Percentiles rank a stretch among this genome's conserved stretches.
Evolutionary conservation across 2,888 invertebrate genomes (phyloP).

Genomic region (Phalera bucephala): DNA sequence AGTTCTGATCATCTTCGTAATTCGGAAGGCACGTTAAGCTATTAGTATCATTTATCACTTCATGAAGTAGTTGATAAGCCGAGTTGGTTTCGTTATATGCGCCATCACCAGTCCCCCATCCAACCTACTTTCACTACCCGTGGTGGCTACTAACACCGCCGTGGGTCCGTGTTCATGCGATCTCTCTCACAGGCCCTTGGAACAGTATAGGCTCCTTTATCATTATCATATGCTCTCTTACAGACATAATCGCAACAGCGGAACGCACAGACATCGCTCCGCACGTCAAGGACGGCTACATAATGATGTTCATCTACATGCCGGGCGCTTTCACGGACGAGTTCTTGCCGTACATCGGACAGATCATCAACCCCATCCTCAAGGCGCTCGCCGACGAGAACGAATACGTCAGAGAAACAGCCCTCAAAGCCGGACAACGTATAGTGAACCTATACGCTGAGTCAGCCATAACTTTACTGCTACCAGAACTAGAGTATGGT

Average conservation of each 20-base stretch:
- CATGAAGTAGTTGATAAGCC: too few species aligned
- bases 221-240: too few species aligned
- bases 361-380: slow-evolving; percentile 98
- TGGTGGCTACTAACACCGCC: too few species aligned
- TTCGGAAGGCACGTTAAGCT: too few species aligned
- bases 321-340: slow-evolving; percentile 97
- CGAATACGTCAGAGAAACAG: slow-evolving; percentile 99
- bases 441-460: slow-evolving; percentile 98
- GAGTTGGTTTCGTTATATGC: too few species aligned
- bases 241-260: slow-evolving; percentile 96
- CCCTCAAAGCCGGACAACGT: slow-evolving; percentile 96
- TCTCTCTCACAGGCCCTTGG: too few species aligned
- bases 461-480: slow-evolving; percentile 94
- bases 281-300: slow-evolving; percentile 99
- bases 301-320: slow-evolving; percentile 99
- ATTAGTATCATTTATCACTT: too few species aligned
- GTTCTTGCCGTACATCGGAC: slow-evolving; percentile 97
- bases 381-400: slow-evolving; percentile 99
- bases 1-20: too few species aligned
- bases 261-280: slow-evolving; percentile 96
- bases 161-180: too few species aligned
- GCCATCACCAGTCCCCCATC: too few species aligned
- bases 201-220: too few species aligned
- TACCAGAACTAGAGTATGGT: slow-evolving; percentile 97
- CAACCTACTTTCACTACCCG: too few species aligned